Conservation (phyloP, 2,888 invertebrate genomes). For the Ceriagrion tenellum region DNA sequence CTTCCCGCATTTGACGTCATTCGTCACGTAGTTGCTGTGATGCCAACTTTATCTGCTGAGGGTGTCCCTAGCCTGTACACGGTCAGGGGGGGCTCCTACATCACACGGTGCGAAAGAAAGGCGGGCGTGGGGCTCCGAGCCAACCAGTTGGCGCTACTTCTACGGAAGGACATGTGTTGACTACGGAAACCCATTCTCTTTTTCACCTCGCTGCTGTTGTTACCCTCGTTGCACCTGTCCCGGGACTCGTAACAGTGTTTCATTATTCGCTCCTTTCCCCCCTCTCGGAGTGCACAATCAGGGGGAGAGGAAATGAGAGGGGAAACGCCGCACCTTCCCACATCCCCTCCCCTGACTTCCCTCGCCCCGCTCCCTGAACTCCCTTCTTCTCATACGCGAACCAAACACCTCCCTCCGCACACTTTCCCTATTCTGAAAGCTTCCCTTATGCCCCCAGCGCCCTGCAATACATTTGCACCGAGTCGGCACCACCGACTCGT, state of each 20-base stretch:
- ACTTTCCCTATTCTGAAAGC: background rate
- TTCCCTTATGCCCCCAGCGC: too few species aligned
- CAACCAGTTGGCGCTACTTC: background rate
- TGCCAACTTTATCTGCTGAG: background rate
- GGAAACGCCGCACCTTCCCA: background rate
- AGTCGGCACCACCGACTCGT: too few species aligned
- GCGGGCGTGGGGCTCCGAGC: background rate
- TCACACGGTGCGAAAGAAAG: constrained; percentile 2
- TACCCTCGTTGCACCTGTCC: constrained; percentile 36
- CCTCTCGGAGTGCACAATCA: too few species aligned
- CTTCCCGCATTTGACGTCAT: too few species aligned
- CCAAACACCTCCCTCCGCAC: background rate
- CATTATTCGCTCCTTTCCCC: background rate
- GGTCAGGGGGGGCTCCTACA: background rate
- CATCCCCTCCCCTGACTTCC: background rate
- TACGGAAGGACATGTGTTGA: constrained; percentile 50
- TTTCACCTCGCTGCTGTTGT: constrained; percentile 27
- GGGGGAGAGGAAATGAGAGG: background rate
- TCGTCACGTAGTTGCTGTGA: background rate
- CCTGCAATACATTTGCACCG: too few species aligned
- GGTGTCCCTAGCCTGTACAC: too few species aligned
- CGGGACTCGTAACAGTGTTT: constrained; percentile 21
- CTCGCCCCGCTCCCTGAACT: too few species aligned
- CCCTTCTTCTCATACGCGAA: background rate
- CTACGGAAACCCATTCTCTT: constrained; percentile 27